phyloP scores from a whole-genome alignment of 2,888 invertebrate species.

The Ichneumoninae sp. region DNA sequence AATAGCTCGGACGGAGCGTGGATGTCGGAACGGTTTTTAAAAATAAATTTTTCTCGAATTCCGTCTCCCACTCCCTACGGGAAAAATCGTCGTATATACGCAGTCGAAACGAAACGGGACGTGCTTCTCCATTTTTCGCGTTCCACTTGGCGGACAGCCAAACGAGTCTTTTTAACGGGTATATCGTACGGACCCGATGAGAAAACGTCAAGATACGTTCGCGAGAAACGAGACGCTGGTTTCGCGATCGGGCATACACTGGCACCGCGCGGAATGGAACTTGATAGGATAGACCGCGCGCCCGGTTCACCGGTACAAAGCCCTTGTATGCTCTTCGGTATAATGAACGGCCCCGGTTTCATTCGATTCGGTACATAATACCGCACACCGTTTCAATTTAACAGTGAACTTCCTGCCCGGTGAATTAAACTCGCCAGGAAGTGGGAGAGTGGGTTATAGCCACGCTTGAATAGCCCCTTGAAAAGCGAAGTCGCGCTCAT shows the following conservation, averaged over 20 bases:
- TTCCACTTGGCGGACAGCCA: constrained; percentile 54
- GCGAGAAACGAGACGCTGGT: constrained; percentile 23
- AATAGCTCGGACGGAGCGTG: constrained; percentile 24
- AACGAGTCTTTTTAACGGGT: constrained; percentile 46
- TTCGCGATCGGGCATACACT: constrained; percentile 5
- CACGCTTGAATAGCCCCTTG: neutral
- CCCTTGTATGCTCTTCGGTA: constrained; percentile 56
- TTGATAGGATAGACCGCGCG: constrained; percentile 44
- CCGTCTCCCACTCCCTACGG: neutral
- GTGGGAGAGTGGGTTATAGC: constrained; percentile 14
- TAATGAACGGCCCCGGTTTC: constrained; percentile 57
- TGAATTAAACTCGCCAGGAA: constrained; percentile 50
- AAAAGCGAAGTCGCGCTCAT: neutral
- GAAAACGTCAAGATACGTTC: constrained; percentile 45
- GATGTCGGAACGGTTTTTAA: constrained; percentile 35
- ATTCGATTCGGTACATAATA: constrained; percentile 50
- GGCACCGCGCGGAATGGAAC: constrained; percentile 7
- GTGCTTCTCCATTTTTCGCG: constrained; percentile 47
- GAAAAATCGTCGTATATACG: constrained; percentile 12
- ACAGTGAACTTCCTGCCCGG: constrained; percentile 51
- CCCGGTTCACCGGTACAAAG: constrained; percentile 49
- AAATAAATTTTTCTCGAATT: constrained; percentile 34
- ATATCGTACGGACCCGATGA: constrained; percentile 15
- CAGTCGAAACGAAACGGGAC: neutral
- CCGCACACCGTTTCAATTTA: constrained; percentile 59